phyloP scores from a whole-genome alignment of 2,888 invertebrate species.

The Neuroscelio doddi region DNA sequence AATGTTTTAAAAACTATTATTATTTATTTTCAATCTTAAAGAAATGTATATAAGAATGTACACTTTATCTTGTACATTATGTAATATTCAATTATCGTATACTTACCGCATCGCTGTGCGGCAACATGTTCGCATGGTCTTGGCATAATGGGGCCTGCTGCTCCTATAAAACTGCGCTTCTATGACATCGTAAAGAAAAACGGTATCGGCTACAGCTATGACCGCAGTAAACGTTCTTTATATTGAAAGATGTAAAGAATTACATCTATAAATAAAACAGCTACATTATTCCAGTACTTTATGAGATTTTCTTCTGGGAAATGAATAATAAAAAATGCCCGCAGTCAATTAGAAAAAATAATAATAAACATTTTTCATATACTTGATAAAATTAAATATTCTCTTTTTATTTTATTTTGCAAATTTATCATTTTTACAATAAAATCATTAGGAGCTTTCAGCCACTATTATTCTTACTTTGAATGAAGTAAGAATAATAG shows the following conservation, averaged over 20 bases:
- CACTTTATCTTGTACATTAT: conserved; percentile 21
- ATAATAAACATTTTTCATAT: background rate
- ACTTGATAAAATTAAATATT: too few species aligned
- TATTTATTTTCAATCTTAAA: too few species aligned
- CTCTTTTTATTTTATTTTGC: too few species aligned
- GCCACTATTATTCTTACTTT: too few species aligned
- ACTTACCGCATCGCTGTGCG: conserved; percentile 11
- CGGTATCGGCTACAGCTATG: conserved; percentile 24
- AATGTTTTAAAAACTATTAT: too few species aligned
- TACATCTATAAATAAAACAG: conserved; percentile 24
- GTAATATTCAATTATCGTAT: conserved; percentile 40
- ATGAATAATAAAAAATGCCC: conserved; percentile 24
- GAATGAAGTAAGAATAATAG: conserved; percentile 18
- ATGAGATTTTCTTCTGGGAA: conserved; percentile 19
- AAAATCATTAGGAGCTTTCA: background rate
- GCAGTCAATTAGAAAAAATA: conserved; percentile 21
- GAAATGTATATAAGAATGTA: too few species aligned
- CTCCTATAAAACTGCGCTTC: conserved; percentile 22
- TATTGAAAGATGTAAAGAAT: conserved; percentile 17
- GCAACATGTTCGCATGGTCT: conserved; percentile 10
- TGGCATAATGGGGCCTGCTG: conserved; percentile 15
- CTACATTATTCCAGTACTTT: conserved; percentile 22
- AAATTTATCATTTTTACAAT: background rate
- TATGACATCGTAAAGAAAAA: conserved; percentile 38
- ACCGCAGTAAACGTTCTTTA: conserved; percentile 26